phyloP scores from a whole-genome alignment of 2,888 invertebrate genomes.

The Diarsia dahlii region DNA sequence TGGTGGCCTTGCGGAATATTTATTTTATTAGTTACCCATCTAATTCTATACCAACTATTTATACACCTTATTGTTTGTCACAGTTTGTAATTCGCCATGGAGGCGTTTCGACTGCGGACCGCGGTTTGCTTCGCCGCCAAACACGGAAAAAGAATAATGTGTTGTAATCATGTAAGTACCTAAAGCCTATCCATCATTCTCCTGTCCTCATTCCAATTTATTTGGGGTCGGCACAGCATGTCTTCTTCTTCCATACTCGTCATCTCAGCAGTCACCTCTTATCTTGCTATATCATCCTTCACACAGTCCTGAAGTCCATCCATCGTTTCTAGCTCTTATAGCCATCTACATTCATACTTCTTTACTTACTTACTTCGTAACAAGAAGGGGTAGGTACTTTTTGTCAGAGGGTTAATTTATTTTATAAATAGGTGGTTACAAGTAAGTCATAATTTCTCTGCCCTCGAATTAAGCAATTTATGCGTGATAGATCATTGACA shows the following conservation, averaged over 20 bases:
- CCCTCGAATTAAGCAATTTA: background rate
- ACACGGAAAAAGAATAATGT: constrained; percentile 18
- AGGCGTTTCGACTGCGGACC: constrained; percentile 37
- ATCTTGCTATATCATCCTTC: too few relatives aligned
- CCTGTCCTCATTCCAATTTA: too few relatives aligned
- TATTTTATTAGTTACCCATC: background rate
- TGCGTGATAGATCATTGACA: background rate
- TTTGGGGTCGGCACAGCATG: too few relatives aligned
- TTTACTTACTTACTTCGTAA: too few relatives aligned
- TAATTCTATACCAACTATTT: too few relatives aligned
- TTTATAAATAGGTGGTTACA: background rate
- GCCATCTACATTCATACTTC: too few relatives aligned
- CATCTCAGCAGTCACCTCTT: too few relatives aligned
- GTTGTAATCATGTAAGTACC: constrained; percentile 52
- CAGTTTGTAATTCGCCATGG: constrained; percentile 38
- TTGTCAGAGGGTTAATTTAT: background rate
- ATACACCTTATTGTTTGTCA: background rate
- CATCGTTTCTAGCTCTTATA: too few relatives aligned
- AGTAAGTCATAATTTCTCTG: background rate
- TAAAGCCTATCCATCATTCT: background rate
- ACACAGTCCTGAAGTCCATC: too few relatives aligned
- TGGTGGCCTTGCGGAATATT: background rate
- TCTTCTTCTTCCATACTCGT: too few relatives aligned
- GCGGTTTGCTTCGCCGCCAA: constrained; percentile 14
- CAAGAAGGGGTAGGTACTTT: background rate